Evolutionary conservation across 2,113 vertebrate species (phyloP), one percentile per base, ranked within the genome.

Genomic region (Merops nubicus): DNA sequence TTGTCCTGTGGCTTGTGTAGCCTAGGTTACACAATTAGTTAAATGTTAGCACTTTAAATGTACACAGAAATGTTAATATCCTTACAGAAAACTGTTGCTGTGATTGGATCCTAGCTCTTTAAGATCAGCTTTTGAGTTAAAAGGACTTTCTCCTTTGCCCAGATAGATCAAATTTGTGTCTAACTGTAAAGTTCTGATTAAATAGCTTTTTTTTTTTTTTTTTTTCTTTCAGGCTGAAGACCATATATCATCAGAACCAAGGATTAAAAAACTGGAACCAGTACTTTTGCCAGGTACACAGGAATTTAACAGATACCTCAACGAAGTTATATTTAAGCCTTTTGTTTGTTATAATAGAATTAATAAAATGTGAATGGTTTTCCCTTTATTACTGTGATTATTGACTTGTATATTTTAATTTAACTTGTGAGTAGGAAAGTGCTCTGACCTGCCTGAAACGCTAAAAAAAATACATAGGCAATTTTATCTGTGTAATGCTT

Each of bases 211-310:
- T 8, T 5, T 10, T 29, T 15, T 21, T 40, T 73, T 88, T 75
- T 90, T 40, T 45, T 76, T 7, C 4, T 59, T 63, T 95, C 91
- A 99, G 99, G 97, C 98, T 64, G 99, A 99, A 38, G 98, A 98
- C 69, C 98, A 98, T 94, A 97, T 97, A 86, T 95, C 78, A 2
- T 98, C 99, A 81, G 98, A 99, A 74, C 98, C 98, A 77, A 98
- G 98, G 56, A 98, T 99, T 93, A 99, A 98, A 96, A 99, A 99
- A 93, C 97, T 99, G 98, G 99, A 99, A 88, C 98, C 99, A 3
- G 98, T 98, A 47, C 98, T 99, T 96, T 96, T 99, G 95, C 98
- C 98, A 98, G 99, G 99, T 99, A 97, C 67, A 9, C 40, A 34
- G 59, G 17, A 74, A 38, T 75, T 65, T 42, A 26, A 12, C n/a